These are phyloP conservation scores for Horisme vitalbata DNA, from an alignment of 2,888 invertebrate genomes.

Conservation along the genomic window DNA sequence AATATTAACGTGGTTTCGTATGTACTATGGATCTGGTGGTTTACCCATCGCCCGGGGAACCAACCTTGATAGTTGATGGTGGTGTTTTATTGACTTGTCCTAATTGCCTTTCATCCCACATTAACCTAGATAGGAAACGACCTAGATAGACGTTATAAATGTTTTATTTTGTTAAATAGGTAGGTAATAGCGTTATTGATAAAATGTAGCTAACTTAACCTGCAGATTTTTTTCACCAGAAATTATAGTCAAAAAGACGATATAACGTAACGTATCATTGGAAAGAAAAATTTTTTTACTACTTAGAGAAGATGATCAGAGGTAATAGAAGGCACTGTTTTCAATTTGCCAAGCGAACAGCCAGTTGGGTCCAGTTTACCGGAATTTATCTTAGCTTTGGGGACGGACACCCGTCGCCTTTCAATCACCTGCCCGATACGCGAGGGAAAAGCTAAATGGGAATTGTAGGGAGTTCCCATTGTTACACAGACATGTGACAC, in stretches of 20 bases:
- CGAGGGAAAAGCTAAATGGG: constrained; percentile 45
- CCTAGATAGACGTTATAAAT: too few species aligned
- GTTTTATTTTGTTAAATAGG: too few species aligned
- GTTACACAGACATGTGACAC: constrained; percentile 43
- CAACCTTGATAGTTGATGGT: constrained; percentile 58
- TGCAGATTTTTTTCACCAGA: too few species aligned
- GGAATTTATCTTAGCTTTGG: constrained; percentile 61
- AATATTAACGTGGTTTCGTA: constrained; percentile 12
- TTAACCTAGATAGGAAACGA: constrained; percentile 63
- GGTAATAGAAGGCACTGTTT: constrained; percentile 49
- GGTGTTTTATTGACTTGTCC: constrained; percentile 69
- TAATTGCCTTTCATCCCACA: constrained; percentile 70
- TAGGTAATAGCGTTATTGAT: too few species aligned
- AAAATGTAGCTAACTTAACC: too few species aligned
- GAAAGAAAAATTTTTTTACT: too few species aligned
- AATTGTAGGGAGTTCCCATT: constrained; percentile 46
- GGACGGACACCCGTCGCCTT: constrained; percentile 57
- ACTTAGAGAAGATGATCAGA: constrained; percentile 31
- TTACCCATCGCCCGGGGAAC: too few species aligned
- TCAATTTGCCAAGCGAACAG: constrained; percentile 65
- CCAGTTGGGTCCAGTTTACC: constrained; percentile 61
- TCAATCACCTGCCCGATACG: constrained; percentile 59
- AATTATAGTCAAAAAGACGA: too few species aligned
- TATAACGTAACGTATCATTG: too few species aligned
- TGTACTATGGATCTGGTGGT: constrained; percentile 31